Conservation (phyloP, 2,113 vertebrate genomes). For the Neolamprologus tretocephalus region DNA sequence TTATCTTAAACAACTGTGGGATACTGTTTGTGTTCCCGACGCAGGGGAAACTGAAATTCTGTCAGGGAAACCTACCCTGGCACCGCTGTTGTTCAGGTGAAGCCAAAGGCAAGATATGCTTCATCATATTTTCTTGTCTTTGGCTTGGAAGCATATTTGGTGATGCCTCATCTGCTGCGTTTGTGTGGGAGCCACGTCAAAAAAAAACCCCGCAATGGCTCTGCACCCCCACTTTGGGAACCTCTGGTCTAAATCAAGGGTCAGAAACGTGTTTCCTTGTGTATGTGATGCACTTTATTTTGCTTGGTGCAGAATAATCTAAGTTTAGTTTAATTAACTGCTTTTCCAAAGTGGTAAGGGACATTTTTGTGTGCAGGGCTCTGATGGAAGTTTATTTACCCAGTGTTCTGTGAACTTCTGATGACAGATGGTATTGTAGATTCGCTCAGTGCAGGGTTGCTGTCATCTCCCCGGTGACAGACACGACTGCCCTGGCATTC, state of each 20-base stretch:
- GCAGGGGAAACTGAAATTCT: background rate
- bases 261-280: background rate
- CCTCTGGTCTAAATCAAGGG: background rate
- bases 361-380: background rate
- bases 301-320: background rate
- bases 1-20: background rate
- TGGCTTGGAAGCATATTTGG: background rate
- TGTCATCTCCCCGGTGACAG: background rate
- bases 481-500: background rate
- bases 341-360: background rate
- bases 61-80: too few species aligned
- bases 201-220: accelerated
- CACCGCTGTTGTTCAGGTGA: too few species aligned
- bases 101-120: too few species aligned
- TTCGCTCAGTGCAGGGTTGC: background rate
- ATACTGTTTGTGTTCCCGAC: background rate
- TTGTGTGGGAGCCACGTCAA: background rate
- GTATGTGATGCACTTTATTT: background rate
- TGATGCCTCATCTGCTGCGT: background rate
- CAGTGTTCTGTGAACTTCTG: background rate
- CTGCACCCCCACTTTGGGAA: background rate
- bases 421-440: constrained; percentile 14
- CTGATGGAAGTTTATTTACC: background rate
- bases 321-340: background rate
- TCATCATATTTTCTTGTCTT: background rate